Evolutionary conservation across 2,113 vertebrate genomes (phyloP), one percentile per base, ranked within the genome.

Genomic region (Cephalopholis sonnerati): DNA sequence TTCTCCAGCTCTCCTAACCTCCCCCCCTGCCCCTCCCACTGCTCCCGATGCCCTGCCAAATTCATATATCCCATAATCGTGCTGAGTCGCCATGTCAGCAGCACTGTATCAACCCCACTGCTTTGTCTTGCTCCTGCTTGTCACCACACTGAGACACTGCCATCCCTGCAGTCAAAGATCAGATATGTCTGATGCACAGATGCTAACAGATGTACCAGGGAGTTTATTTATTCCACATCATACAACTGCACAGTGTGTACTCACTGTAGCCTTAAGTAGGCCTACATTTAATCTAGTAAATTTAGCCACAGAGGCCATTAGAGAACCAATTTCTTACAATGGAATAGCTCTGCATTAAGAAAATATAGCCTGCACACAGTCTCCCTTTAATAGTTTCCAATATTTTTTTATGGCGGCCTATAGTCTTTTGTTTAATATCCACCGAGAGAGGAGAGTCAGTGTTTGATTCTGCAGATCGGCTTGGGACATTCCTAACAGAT

Each of bases 31-130:
- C 59, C 83, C 79, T 87, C 84, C 85, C 74, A 63, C 68, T 63
- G 74, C 86, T 84, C 86, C 85, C 61, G 29, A 69, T 88, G 84
- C 75, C 87, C 88, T 93, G 91, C 91, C 90, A 93, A 91, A 87
- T 92, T 93, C 84, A 86, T 91, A 92, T 86, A 89, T 87, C 87
- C 90, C 85, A 85, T 91, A 93, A 89, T 90, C 74, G 59, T 67
- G 83, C 84, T 79, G 81, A 91, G 91, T 90, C 58, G 78, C 83
- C 81, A 61, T 92, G 93, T 93, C 93, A 89, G 90, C 89, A 83
- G 83, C 75, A 7, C 73, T 73, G 84, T 85, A 85, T 85, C 87
- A 89, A 63, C 79, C 90, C 80, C 72, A 51, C 83, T 80, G 81
- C 81, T 89, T 91, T 89, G 86, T 91, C 84, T 85, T 84, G 81